These are phyloP conservation scores for Myotis findleyi DNA, from an alignment of 2,797 vertebrate genomes.

Conservation along the genomic window DNA sequence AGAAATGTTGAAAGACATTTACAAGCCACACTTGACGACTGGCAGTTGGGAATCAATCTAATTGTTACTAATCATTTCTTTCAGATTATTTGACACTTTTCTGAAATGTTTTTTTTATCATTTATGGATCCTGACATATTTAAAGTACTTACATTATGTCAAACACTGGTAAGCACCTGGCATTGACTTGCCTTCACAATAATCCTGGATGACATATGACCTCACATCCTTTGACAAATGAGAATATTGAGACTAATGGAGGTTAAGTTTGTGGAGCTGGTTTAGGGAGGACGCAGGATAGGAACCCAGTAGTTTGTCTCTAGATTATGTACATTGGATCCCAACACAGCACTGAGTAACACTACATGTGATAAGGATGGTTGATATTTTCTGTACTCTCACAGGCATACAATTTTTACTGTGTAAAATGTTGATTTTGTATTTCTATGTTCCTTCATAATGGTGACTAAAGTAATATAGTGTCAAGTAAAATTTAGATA, in stretches of 20 bases:
- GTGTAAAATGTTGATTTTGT: background rate
- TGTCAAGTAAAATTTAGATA: background rate
- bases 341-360: background rate
- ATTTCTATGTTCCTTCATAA: background rate
- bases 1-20: background rate
- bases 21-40: background rate
- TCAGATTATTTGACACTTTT: background rate
- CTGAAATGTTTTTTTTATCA: background rate
- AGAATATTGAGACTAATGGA: background rate
- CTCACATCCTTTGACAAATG: background rate
- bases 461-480: background rate
- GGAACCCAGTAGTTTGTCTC: background rate
- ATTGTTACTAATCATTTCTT: background rate
- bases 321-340: background rate
- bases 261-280: background rate
- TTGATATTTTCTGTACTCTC: background rate
- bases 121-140: background rate
- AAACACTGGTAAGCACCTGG: background rate
- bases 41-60: background rate
- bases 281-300: background rate
- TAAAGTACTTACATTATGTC: background rate
- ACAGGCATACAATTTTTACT: background rate
- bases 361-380: background rate
- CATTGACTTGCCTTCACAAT: background rate
- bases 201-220: background rate